Evolutionary conservation across 2,113 vertebrate genomes (phyloP), one percentile per base, ranked within the genome.

Genomic region (Chaetodon trifascialis): DNA sequence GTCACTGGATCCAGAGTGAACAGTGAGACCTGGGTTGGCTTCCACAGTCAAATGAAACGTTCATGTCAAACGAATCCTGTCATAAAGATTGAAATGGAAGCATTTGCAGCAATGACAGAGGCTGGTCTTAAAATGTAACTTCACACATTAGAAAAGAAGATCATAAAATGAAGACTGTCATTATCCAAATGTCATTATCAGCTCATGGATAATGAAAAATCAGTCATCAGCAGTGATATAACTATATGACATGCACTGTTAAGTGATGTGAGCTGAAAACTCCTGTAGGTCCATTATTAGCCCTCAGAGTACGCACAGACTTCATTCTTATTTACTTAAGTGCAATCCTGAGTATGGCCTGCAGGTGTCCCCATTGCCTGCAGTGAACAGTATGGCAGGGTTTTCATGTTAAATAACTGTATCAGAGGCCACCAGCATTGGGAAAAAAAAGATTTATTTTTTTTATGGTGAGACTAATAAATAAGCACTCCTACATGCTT

Each of bases 341-440:
- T 76, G 80, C 58, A 70, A 17, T 84, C 66, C 58, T 59, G 7
- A n/a, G 0, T 47, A 16, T 69, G 47, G 11, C 79, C 92, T 78
- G 25, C 75, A 89, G 83, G 34, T 82, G 90, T 84, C 92, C n/a
- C 64, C 44, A 54, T 23, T n/a, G 36, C 34, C 51, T 21, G 16
- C 14, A 67, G 6, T 25, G 4, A 30, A 40, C 52, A 46, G 47
- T 19, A 17, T 11, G n/a, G 11, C 7, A 36, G 6, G 11, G 11
- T 73, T 59, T 59, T 63, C 44, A 69, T 11, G 23, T 30, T 3
- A 73, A 65, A 15, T 30, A 67, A 55, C 51, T 67, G 4, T 25
- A 5, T 16, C 46, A 86, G 38, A 40, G 15, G 51, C 19, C 65
- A 64, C 23, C 38, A n/a, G 19, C 12, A 7, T 10, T 63, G 10